Evolutionary conservation across 2,888 invertebrate species (phyloP), one percentile per base, ranked within the genome.

Genomic region (Antitype chi): DNA sequence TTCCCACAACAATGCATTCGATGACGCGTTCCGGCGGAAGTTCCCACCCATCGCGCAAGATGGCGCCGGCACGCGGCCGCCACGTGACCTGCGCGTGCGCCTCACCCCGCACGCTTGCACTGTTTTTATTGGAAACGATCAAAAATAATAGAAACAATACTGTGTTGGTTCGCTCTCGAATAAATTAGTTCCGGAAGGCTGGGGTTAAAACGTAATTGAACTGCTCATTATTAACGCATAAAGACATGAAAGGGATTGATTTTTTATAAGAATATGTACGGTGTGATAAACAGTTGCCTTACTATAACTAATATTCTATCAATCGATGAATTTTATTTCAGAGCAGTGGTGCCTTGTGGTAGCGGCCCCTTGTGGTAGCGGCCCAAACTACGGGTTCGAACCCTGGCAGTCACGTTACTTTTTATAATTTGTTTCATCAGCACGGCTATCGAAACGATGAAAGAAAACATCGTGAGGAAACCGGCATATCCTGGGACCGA

Each of bases 131-230:
- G 94, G 94, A 95, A 95, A 95, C 94, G 94, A 94, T 93, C 93
- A 93, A 94, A 94, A 94, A 94, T 93, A 95, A 95, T 91, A 91
- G 92, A 93, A 93, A 96, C 94, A 96, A 94, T 92, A 87, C 93
- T 89, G 89, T 94, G 94, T 94, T 94, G 92, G 91, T 91, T 89
- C 92, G 88, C 93, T 95, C 94, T 94, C 91, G 93, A 94, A 94
- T 94, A 96, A 95, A 96, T 95, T 96, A 94, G 94, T 94, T 92
- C 89, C 93, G 92, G 90, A 89, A 89, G 86, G 91, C 89, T 89
- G 91, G 95, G 96, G 96, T 95, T 95, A 95, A 96, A 95, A 91
- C 88, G 94, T 94, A 93, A 96, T 96, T 96, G 96, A 96, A 95
- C 96, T 92, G 90, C 89, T 94, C 94, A 95, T 96, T 96, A 95